Conservation (phyloP, 2,113 vertebrate genomes). For the Elephantulus edwardii region DNA sequence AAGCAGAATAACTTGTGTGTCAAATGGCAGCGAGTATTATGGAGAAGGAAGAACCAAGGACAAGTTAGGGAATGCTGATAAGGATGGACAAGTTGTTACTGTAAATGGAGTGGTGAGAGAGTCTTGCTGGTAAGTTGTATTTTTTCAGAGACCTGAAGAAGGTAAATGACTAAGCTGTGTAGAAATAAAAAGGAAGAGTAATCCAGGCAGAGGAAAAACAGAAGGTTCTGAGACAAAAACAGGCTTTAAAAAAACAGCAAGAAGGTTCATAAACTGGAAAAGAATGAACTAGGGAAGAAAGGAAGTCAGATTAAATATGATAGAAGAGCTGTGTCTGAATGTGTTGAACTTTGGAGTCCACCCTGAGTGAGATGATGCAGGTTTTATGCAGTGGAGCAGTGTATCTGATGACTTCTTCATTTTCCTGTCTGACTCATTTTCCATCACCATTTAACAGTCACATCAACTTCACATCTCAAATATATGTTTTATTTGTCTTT, state of each 20-base stretch:
- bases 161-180: not conserved
- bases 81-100: not conserved
- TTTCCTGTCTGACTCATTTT: constrained; percentile 14
- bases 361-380: not conserved
- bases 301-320: not conserved
- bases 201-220: not conserved
- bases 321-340: not conserved
- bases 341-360: not conserved
- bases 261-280: not conserved
- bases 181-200: not conserved
- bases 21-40: not conserved
- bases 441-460: not conserved
- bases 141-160: not conserved
- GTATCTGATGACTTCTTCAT: not conserved
- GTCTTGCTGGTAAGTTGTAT: not conserved
- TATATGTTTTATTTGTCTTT: not conserved
- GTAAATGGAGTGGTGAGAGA: not conserved
- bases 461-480: not conserved
- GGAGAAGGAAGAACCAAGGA: not conserved
- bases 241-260: not conserved
- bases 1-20: not conserved
- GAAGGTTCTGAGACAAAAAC: not conserved
- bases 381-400: not conserved
- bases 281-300: not conserved
- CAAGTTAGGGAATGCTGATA: not conserved